phyloP scores from a whole-genome alignment of 2,113 vertebrate genomes.

The Trichomycterus rosablanca region DNA sequence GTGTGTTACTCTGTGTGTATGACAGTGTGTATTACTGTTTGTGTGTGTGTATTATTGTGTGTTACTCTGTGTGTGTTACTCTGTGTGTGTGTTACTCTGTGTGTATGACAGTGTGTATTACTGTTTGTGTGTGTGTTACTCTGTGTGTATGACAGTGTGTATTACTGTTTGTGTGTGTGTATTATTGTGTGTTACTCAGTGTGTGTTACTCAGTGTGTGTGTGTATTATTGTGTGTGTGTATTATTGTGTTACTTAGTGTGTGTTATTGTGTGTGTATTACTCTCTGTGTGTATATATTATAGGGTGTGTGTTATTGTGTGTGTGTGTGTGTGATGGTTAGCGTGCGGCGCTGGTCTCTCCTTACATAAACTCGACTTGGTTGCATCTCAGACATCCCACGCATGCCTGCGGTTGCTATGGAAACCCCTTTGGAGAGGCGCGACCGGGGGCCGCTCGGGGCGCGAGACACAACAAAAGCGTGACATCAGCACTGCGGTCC shows the following conservation, averaged over 20 bases:
- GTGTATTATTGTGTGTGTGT: not conserved
- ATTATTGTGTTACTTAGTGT: not conserved
- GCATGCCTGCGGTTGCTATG: conserved; percentile 43
- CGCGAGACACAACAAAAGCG: conserved; percentile 39
- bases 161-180: conserved; percentile 5
- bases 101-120: not conserved
- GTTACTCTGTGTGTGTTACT: not conserved
- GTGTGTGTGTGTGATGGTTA: not conserved
- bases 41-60: conserved; percentile 2
- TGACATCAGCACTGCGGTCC: conserved; percentile 35
- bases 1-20: not conserved
- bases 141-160: not conserved
- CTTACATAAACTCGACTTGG: conserved; percentile 41
- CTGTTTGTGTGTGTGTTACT: not conserved
- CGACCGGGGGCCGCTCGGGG: conserved; percentile 29
- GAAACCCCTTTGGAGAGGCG: conserved; percentile 35
- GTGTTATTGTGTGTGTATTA: not conserved
- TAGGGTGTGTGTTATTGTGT: not conserved
- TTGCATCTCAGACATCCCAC: conserved; percentile 44
- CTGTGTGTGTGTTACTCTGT: not conserved
- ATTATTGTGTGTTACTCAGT: too few species aligned
- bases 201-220: too few species aligned
- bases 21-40: too few species aligned
- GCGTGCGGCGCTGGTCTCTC: conserved; percentile 23
- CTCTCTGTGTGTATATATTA: too few species aligned